A percentile compares a stretch with the other conserved stretches of the same genome.
Evolutionary conservation across 2,113 vertebrate genomes (phyloP).

Genomic region (Tragelaphus buxtoni): DNA sequence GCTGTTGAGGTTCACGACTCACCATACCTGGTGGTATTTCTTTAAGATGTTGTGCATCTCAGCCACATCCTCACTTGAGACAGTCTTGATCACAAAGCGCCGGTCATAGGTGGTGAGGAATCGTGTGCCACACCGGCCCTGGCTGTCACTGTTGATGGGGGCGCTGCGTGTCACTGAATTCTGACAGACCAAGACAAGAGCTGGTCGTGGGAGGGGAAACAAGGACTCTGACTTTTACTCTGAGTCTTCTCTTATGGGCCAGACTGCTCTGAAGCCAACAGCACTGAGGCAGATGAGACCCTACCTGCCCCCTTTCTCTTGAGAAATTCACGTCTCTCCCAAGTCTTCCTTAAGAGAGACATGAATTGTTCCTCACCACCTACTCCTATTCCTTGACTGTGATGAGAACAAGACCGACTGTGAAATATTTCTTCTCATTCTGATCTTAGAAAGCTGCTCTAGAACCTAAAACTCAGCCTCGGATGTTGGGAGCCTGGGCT

Average conservation of each 20-base stretch:
- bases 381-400: neutral
- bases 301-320: neutral
- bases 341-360: neutral
- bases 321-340: neutral
- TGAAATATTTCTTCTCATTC: neutral
- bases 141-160: conserved; percentile 94
- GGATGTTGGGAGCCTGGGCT: neutral
- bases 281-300: neutral
- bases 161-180: conserved; percentile 95
- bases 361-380: neutral
- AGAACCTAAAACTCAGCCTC: neutral
- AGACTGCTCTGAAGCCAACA: neutral
- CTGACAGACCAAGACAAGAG: conserved; percentile 73
- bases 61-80: conserved; percentile 96
- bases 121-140: conserved; percentile 93
- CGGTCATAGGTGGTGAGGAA: conserved; percentile 96
- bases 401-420: neutral
- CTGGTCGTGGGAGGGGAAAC: neutral
- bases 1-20: conserved; percentile 46
- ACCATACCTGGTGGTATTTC: conserved; percentile 97
- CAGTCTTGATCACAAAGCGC: conserved; percentile 96
- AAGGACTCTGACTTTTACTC: neutral
- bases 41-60: conserved; percentile 99
- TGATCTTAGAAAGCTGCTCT: neutral
- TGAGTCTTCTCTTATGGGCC: neutral